Conservation (phyloP, 2,888 invertebrate genomes). For the Julus scanicus region DNA sequence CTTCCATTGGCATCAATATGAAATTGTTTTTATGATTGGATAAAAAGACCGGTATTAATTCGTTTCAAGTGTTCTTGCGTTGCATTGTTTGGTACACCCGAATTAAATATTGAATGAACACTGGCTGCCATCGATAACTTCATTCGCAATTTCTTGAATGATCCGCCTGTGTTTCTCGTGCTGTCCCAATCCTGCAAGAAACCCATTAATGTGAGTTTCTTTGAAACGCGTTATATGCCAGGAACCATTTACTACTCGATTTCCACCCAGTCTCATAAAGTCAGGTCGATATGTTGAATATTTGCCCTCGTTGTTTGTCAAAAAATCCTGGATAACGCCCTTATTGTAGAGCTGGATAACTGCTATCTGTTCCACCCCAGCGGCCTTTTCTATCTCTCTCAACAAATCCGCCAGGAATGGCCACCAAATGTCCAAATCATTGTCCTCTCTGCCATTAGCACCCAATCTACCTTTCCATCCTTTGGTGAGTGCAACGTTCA, state of each 20-base stretch:
- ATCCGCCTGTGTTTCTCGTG: neutral
- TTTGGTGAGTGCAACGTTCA: neutral
- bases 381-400: neutral
- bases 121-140: neutral
- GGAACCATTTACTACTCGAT: too few relatives aligned
- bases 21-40: too few relatives aligned
- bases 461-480: neutral
- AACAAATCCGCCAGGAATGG: neutral
- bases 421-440: neutral
- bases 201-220: neutral
- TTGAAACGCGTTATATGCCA: neutral
- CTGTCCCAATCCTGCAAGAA: neutral
- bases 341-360: neutral
- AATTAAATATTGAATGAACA: too few relatives aligned
- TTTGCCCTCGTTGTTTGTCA: neutral
- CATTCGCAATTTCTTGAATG: neutral
- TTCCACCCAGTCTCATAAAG: neutral
- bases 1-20: too few relatives aligned
- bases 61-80: too few relatives aligned
- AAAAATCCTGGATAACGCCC: neutral
- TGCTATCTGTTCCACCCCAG: neutral
- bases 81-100: too few relatives aligned
- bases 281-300: neutral
- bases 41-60: too few relatives aligned
- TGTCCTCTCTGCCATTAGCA: neutral